These are phyloP conservation scores for Amphiduros pacificus DNA, from an alignment of 2,888 invertebrate genomes.

Conservation along the genomic window DNA sequence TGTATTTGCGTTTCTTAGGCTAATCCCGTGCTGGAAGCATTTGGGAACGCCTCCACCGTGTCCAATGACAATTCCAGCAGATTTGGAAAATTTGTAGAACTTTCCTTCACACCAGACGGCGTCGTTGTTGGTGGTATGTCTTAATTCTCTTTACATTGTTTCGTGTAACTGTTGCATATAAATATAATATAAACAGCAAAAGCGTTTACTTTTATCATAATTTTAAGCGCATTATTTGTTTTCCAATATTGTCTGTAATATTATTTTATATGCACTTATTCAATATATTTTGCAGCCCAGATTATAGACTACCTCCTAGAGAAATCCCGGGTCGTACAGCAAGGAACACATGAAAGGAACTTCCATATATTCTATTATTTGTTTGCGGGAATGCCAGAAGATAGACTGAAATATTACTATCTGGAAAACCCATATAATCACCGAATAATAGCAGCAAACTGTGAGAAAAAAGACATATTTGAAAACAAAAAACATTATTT, in stretches of 20 bases:
- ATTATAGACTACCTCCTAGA: constrained; percentile 51
- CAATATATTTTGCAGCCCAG: constrained; percentile 34
- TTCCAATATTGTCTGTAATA: too few relatives aligned
- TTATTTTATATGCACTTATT: neutral
- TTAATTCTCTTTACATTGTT: neutral
- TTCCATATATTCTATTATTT: constrained; percentile 53
- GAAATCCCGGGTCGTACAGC: constrained; percentile 49
- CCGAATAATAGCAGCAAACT: constrained; percentile 10
- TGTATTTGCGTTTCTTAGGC: constrained; percentile 31
- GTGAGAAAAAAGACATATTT: neutral
- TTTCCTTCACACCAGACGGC: constrained; percentile 32
- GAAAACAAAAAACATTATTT: constrained; percentile 30
- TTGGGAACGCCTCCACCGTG: constrained; percentile 48
- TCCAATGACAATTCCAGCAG: constrained; percentile 40
- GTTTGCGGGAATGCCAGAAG: constrained; percentile 47
- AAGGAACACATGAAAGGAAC: constrained; percentile 43
- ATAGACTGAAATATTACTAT: constrained; percentile 43
- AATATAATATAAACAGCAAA: too few relatives aligned
- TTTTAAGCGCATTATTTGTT: too few relatives aligned
- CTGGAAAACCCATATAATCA: constrained; percentile 45
- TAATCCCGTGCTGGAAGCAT: constrained; percentile 42
- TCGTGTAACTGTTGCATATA: too few relatives aligned
- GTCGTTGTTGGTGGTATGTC: constrained; percentile 41
- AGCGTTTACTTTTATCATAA: too few relatives aligned
- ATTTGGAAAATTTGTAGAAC: constrained; percentile 46